Base-by-base conservation (phyloP, 2,888 invertebrate genomes). In the Zaprionus obscuricornis region DNA sequence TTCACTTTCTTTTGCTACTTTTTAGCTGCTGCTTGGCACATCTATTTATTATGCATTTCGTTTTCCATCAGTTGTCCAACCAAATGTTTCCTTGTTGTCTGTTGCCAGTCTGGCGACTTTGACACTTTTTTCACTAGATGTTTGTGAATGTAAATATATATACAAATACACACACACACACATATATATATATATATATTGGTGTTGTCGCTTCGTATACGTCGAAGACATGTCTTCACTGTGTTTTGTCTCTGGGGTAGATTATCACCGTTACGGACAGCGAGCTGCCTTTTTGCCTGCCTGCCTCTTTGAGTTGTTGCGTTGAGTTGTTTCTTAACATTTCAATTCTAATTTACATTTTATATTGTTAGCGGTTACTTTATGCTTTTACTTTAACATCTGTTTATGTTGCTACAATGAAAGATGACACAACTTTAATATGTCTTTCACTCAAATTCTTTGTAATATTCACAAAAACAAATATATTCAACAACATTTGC, bases 301-400 rank as follows among this genome's bases (percentile, higher is more conserved):
- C 62, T 43, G 34, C 31, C 47, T 33, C 51, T 58, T 36, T 24
- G 36, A 52, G 59, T n/a, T n/a, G n/a, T n/a, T n/a, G n/a, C n/a
- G n/a, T n/a, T n/a, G n/a, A n/a, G n/a, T n/a, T n/a, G 54, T 62
- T 40, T 77, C 67, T 74, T 52, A 67, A 56, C 73, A 59, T 77
- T 73, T 81, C 73, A 77, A 59, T 73, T 77, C 64, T 55, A 79
- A 77, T 78, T 78, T 77, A 70, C 67, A 70, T 74, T 64, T 73
- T 71, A 64, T 70, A 75, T 81, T 74, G 37, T 29, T 31, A 16
- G 50, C 10, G 20, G 36, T 51, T 34, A 8, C 39, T 36, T 11
- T 1, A 13, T 13, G 2, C 16, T 8, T n/a, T 5, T 39, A 31
- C 11, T 31, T 31, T 31, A 11, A 31, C n/a, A 31, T 31, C 1